phyloP scores from a whole-genome alignment of 1,140 invertebrate species.

The Philotrypesis tridentata region DNA sequence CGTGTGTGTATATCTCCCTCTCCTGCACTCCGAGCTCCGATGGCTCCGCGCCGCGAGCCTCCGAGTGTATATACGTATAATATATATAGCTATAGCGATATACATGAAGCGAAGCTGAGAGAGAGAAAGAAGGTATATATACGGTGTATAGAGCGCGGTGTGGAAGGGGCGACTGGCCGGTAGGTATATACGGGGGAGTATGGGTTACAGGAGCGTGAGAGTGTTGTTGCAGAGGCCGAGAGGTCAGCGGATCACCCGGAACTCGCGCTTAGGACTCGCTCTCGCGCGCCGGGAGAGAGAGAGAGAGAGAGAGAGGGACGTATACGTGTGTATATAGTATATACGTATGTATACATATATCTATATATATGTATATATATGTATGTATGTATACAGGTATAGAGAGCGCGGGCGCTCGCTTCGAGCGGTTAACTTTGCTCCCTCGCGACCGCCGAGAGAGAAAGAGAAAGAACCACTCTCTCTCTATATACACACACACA shows the following conservation, averaged over 20 bases:
- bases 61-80: too few relatives aligned
- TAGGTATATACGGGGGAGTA: constrained; percentile 66
- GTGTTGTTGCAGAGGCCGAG: constrained; percentile 74
- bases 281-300: constrained; percentile 12
- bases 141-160: constrained; percentile 25
- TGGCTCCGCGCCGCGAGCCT: too few relatives aligned
- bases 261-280: constrained; percentile 73
- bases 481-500: background rate
- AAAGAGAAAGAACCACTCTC: too few relatives aligned
- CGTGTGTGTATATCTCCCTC: constrained; percentile 18
- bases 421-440: constrained; percentile 48
- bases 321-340: background rate
- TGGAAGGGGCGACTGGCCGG: constrained; percentile 50
- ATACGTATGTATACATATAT: background rate
- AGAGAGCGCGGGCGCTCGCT: constrained; percentile 60
- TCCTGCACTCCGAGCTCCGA: background rate
- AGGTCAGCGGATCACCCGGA: constrained; percentile 75
- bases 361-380: constrained; percentile 16
- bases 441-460: constrained; percentile 34
- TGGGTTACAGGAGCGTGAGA: constrained; percentile 75
- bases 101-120: constrained; percentile 32
- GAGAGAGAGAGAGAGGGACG: constrained; percentile 37
- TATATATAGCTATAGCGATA: too few relatives aligned
- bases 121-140: constrained; percentile 3
- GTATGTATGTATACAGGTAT: background rate